Evolutionary conservation across 2,797 vertebrate species (phyloP).

Genomic region (Hypotaenidia okinawae): DNA sequence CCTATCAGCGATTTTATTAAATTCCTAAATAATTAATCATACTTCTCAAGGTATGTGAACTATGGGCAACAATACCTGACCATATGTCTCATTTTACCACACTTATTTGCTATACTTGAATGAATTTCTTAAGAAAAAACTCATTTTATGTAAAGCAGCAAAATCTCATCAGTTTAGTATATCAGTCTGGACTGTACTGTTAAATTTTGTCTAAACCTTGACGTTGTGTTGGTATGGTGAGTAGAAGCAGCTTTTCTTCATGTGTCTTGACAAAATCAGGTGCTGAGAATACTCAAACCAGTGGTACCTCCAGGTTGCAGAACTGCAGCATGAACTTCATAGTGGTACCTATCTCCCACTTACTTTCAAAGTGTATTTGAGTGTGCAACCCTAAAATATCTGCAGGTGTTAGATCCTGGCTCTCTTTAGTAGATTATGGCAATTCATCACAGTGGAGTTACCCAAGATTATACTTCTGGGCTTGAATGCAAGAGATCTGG

Average conservation of each 20-base stretch:
- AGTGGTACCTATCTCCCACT: neutral
- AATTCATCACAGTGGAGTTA: neutral
- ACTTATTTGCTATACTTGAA: neutral
- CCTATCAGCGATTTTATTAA: neutral
- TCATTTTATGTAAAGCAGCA: neutral
- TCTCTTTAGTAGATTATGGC: neutral
- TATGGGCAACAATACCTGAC: neutral
- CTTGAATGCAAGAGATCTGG: neutral
- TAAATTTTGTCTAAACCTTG: neutral
- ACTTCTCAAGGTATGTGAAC: neutral
- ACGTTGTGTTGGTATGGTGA: neutral
- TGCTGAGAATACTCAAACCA: neutral
- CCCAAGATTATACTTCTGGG: neutral
- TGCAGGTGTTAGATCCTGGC: neutral
- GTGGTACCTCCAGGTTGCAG: neutral
- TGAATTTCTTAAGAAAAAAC: neutral
- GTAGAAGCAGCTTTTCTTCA: neutral
- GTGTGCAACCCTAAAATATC: neutral
- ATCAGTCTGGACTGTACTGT: neutral
- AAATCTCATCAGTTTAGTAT: neutral
- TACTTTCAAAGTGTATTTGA: neutral
- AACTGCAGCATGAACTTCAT: neutral
- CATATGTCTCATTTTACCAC: neutral
- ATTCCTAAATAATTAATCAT: neutral
- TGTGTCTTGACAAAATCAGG: neutral